Conservation (phyloP, 2,888 invertebrate species). For the Therioaphis trifolii region DNA sequence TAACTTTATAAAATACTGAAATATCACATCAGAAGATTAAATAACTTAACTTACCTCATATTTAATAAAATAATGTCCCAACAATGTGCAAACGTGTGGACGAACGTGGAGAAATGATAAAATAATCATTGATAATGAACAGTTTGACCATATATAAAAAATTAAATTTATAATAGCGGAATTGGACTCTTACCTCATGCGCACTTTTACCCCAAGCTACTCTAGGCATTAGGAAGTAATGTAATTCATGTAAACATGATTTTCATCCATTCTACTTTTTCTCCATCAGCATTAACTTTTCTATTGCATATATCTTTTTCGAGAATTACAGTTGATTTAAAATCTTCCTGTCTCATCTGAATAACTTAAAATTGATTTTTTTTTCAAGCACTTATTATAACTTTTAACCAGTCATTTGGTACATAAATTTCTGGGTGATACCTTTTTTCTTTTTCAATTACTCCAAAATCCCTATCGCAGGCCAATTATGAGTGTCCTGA, state of each 20-base stretch:
- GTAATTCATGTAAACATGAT: no score
- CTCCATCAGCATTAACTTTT: conserved; percentile 29
- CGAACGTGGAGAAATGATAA: background rate
- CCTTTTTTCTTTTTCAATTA: no score
- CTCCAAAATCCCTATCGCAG: no score
- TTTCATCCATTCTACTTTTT: no score
- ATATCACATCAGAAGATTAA: conserved; percentile 38
- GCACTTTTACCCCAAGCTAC: background rate
- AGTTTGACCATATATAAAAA: conserved; percentile 17
- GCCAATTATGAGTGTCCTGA: no score
- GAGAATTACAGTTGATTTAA: conserved; percentile 30
- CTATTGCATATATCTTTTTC: conserved; percentile 47
- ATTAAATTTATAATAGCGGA: conserved; percentile 22
- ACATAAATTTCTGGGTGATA: no score
- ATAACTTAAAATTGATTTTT: no score
- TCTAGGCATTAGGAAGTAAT: no score
- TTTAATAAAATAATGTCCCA: conserved; percentile 16
- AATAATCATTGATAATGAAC: conserved; percentile 2
- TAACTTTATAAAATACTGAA: background rate
- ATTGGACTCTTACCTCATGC: conserved; percentile 31
- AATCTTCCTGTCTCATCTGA: no score
- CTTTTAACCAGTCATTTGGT: no score
- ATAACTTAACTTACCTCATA: conserved; percentile 22
- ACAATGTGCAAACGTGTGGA: background rate
- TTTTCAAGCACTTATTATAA: no score